These are phyloP conservation scores for Eira barbara DNA, from an alignment of 2,113 vertebrate species.

Conservation along the genomic window DNA sequence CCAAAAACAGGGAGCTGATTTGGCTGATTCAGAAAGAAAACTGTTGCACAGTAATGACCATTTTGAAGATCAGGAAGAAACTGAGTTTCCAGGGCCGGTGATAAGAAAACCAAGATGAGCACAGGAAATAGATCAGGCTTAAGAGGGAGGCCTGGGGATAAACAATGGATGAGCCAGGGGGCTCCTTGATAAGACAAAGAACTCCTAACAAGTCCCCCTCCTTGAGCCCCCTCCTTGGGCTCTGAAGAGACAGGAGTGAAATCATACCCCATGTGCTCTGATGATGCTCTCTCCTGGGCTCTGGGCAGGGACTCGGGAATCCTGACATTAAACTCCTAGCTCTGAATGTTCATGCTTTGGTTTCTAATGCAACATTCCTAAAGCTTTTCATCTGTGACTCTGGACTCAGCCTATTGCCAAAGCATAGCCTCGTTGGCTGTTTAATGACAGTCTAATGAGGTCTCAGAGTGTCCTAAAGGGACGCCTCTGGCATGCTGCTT, in stretches of 20 bases:
- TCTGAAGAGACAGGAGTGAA: neutral
- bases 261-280: neutral
- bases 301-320: neutral
- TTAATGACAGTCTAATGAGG: conserved; percentile 2
- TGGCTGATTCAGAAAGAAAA: neutral
- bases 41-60: fast-evolving
- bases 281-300: neutral
- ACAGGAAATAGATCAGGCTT: neutral
- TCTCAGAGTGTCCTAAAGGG: neutral
- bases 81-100: neutral
- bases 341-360: neutral
- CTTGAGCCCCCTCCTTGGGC: too few relatives aligned
- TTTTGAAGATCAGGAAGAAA: neutral
- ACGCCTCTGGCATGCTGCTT: neutral
- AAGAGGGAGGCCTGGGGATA: neutral
- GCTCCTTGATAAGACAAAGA: neutral
- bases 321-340: neutral
- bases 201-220: neutral
- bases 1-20: neutral
- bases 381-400: neutral
- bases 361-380: neutral
- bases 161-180: neutral
- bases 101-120: neutral
- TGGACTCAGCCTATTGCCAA: neutral
- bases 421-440: neutral